A percentile compares a stretch with the other conserved stretches of the same genome.
These are phyloP conservation scores for Ataeniobius toweri DNA, from an alignment of 2,797 vertebrate species.

Conservation along the genomic window DNA sequence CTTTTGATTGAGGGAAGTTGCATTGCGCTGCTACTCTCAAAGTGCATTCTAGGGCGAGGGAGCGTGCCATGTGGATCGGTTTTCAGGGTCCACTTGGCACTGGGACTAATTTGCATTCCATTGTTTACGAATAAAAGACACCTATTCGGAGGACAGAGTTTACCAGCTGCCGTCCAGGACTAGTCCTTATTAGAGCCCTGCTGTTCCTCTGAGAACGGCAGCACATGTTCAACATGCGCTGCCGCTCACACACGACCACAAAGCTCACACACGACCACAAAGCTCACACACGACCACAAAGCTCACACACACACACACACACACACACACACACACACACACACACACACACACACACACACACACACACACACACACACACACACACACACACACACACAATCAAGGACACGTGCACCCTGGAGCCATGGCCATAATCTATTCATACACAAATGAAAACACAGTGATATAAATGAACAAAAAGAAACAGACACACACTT, in stretches of 20 bases:
- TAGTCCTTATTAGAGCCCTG: slow-evolving; percentile 95
- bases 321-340: neutral
- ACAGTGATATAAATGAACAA: slow-evolving; percentile 56
- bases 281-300: neutral
- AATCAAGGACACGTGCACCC: slow-evolving; percentile 68
- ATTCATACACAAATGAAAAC: slow-evolving; percentile 74
- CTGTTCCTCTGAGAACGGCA: slow-evolving; percentile 98
- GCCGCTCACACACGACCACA: slow-evolving; percentile 63
- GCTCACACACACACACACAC: slow-evolving; percentile 36
- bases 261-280: slow-evolving; percentile 34
- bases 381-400: slow-evolving; percentile 36
- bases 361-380: slow-evolving; percentile 35
- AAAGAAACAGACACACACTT: slow-evolving; percentile 58
- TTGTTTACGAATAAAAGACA: slow-evolving; percentile 97
- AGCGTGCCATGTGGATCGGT: slow-evolving; percentile 95
- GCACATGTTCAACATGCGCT: slow-evolving; percentile 93
- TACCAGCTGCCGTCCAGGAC: slow-evolving; percentile 99
- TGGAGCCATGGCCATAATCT: slow-evolving; percentile 58
- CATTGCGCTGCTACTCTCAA: slow-evolving; percentile 80
- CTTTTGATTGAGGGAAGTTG: slow-evolving; percentile 79
- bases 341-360: slow-evolving; percentile 24
- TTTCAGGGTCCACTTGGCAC: slow-evolving; percentile 96
- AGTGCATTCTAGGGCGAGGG: slow-evolving; percentile 72
- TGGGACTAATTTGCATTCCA: slow-evolving; percentile 99
- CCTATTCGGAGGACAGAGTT: slow-evolving; percentile 94